Base-by-base conservation (phyloP, 2,797 vertebrate genomes). In the Manis javanica region DNA sequence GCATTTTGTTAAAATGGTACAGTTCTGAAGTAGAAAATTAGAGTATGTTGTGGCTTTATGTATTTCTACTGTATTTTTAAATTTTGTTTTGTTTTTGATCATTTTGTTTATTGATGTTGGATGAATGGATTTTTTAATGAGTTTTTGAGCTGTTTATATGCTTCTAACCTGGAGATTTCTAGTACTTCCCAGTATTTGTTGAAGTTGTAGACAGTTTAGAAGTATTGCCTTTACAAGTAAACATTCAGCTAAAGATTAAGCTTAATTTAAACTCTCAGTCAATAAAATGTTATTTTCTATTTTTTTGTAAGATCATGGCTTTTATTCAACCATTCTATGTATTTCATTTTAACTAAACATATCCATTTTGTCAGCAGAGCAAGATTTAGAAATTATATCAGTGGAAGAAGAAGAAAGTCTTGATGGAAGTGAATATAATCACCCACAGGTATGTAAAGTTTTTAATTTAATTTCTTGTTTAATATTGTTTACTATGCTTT, bases 361-460 rank as follows among this genome's bases (percentile, higher is more conserved):
- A 14, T 53, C 24, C 26, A 81, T 96, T 93, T 93, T 96, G 46
- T 75, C 83, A 87, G 42, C 64, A 93, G 95, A 93, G 53, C 14
- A 57, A 91, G 94, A 94, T 26, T 64, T 94, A 74, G 82, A 96
- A 88, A 37, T 87, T 7, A 39, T 61, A 64, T 64, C 93, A 64
- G 63, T 91, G 11, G 89, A 96, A 94, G 87, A 90, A 6, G 64
- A 92, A 93, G 81, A 95, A 84, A 89, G 42, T 2, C 63, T 57
- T 66, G 21, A 72, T 55, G 69, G 61, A 95, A 71, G 18, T 77
- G 88, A 93, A 72, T 94, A 37, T 84, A 78, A 79, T 53, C 90
- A 93, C 49, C n/a, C 3, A 29, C 61, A 77, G 96, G 97, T 97
- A 88, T 18, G 77, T 90, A 84, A 55, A 86, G 74, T 71, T 75